Percentiles rank a stretch among this genome's conserved stretches.
Conservation (phyloP, 2,888 invertebrate genomes). For the Phaonia tiefii region DNA sequence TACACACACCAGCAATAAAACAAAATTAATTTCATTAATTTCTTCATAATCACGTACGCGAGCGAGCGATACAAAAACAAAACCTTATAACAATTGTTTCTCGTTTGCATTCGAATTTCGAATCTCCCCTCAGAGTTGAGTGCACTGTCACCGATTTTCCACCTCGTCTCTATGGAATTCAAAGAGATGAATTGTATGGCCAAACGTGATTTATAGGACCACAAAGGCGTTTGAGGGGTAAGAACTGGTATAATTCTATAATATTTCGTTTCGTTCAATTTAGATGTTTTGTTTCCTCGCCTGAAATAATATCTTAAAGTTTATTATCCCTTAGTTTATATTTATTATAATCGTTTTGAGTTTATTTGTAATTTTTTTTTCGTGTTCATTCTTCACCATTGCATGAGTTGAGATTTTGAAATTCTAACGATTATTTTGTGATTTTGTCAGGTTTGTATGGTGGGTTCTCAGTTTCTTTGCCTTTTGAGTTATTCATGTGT, state of each 20-base stretch:
- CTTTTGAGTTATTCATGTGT: neutral
- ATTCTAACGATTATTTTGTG: neutral
- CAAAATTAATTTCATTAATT: constrained; percentile 67
- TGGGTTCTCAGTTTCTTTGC: neutral
- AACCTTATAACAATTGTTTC: constrained; percentile 51
- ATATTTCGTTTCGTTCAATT: neutral
- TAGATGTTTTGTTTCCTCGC: neutral
- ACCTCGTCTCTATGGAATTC: no score
- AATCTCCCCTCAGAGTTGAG: constrained; percentile 17
- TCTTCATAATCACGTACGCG: constrained; percentile 67
- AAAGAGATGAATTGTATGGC: no score
- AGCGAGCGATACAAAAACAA: no score
- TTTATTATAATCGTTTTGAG: constrained; percentile 26
- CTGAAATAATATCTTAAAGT: constrained; percentile 10
- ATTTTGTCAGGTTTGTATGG: neutral
- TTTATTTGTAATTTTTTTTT: neutral
- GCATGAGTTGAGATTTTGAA: neutral
- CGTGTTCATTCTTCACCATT: neutral
- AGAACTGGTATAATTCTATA: no score
- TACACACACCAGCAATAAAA: constrained; percentile 29
- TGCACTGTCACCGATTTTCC: constrained; percentile 19
- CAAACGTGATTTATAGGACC: constrained; percentile 11
- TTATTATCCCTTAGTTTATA: constrained; percentile 40
- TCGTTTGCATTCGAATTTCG: neutral
- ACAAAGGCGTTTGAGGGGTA: neutral